These are phyloP conservation scores for Paraescarpia echinospica DNA, from an alignment of 1,140 invertebrate genomes.

Conservation along the genomic window DNA sequence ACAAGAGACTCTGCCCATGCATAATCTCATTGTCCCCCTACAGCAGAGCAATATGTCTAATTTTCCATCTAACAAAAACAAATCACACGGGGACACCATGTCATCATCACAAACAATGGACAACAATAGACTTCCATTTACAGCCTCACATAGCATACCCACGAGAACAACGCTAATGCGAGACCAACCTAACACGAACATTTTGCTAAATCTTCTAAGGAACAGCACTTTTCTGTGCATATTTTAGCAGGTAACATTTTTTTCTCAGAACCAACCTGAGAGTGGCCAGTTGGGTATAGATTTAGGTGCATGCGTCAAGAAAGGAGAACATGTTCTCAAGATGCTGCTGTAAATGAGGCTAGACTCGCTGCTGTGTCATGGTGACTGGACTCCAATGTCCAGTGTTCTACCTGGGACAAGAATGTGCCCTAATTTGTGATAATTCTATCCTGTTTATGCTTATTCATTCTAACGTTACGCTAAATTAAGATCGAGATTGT, in stretches of 20 bases:
- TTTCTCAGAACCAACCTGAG: not conserved
- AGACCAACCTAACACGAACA: not conserved
- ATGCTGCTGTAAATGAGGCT: not conserved
- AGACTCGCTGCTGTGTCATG: not conserved
- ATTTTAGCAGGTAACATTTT: not conserved
- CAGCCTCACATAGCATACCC: not conserved
- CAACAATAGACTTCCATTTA: not conserved
- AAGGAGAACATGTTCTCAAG: not conserved
- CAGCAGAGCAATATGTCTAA: not conserved
- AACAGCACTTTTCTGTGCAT: not conserved
- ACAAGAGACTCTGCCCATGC: not conserved
- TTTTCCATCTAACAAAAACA: not conserved
- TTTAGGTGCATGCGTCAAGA: not conserved
- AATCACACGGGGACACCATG: no score
- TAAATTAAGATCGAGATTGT: not conserved
- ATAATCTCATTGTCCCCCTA: not conserved
- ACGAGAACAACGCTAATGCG: not conserved
- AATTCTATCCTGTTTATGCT: not conserved
- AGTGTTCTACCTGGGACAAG: not conserved
- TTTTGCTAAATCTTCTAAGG: not conserved
- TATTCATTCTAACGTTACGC: not conserved
- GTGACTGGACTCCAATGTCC: not conserved
- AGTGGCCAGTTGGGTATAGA: not conserved
- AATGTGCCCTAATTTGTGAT: not conserved
- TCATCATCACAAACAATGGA: not conserved